Conservation (phyloP, 2,888 invertebrate species). For the Axea sp. region DNA sequence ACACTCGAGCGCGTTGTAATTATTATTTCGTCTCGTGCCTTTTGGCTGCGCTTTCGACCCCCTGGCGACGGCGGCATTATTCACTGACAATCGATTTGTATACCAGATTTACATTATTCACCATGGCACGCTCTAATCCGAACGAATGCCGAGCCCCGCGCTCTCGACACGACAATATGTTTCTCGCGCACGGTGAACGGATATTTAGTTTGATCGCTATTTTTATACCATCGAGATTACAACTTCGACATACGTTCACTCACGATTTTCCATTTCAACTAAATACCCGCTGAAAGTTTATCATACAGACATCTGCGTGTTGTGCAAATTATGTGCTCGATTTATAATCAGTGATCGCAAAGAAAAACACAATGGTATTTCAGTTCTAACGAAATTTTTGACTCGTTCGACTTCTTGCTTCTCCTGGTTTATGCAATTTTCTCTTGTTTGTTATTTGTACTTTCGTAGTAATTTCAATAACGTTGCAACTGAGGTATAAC, state of each 20-base stretch:
- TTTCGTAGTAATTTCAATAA: too few species aligned
- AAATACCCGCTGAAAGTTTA: constrained; percentile 26
- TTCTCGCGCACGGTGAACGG: constrained; percentile 45
- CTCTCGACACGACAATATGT: constrained; percentile 48
- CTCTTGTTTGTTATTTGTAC: too few species aligned
- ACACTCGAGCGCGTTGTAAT: constrained; percentile 40
- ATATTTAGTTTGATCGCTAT: constrained; percentile 53
- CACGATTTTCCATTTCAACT: constrained; percentile 52
- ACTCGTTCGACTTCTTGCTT: too few species aligned
- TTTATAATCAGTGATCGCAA: neutral
- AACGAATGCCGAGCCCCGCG: constrained; percentile 5
- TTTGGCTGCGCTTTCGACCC: constrained; percentile 34
- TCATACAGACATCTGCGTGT: constrained; percentile 33
- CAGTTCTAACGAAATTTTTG: neutral
- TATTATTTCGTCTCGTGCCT: constrained; percentile 42
- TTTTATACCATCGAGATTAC: constrained; percentile 48
- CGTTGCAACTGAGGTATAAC: too few species aligned
- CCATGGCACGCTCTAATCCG: constrained; percentile 44
- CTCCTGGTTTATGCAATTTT: too few species aligned
- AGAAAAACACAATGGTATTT: constrained; percentile 16
- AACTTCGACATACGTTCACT: constrained; percentile 42
- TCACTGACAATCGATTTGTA: constrained; percentile 56
- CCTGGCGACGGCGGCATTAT: constrained; percentile 51
- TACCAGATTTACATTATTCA: constrained; percentile 52
- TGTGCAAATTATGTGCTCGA: constrained; percentile 20